Base-by-base conservation (phyloP, 1,140 invertebrate genomes). In the Portunus trituberculatus region DNA sequence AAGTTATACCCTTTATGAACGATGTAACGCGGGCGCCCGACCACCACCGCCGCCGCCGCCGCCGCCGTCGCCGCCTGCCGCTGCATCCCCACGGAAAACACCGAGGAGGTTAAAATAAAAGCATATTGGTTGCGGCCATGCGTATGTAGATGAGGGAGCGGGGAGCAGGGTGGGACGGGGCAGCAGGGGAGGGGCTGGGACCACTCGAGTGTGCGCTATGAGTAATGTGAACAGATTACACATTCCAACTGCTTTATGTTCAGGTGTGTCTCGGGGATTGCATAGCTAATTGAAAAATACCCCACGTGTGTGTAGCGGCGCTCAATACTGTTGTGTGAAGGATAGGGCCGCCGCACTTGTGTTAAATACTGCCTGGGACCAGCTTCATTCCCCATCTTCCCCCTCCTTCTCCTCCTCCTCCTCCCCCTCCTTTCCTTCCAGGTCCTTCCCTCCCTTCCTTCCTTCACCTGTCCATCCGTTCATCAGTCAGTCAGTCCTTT, bases 281-380 rank as follows among this genome's bases (percentile, higher is more conserved):
- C 90, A 91, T 91, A 76, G 90, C 90, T 91, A 91, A 91, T 91
- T 91, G 90, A 91, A 91, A 91, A 91, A 76, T 91, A 76, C 29
- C 90, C 46, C 52, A 59, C 89, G 48, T 90, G 89, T 91, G 89
- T 59, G n/a, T 32, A 91, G 89, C 46, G 46, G 46, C 10, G 89
- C 45, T 90, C 32, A 28, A 46, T 45, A 45, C 89, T 32, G 89
- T 29, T 12, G 46, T 16, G 48, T 32, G 89, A 59, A 28, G 89
- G 89, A 32, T 91, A 28, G 89, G 67, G 67, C 67, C 52, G 52
- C 52, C 52, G 52, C 52, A 16, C 52, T 39, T 39, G 39, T 59
- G 52, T 59, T 76, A 76, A 76, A 76, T n/a, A n/a, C 67, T 76
- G 67, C 6, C 67, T 76, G 67, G 20, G 67, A n/a, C 67, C 67